Conservation (phyloP, 2,113 vertebrate species). For the Apodemus speciosus region DNA sequence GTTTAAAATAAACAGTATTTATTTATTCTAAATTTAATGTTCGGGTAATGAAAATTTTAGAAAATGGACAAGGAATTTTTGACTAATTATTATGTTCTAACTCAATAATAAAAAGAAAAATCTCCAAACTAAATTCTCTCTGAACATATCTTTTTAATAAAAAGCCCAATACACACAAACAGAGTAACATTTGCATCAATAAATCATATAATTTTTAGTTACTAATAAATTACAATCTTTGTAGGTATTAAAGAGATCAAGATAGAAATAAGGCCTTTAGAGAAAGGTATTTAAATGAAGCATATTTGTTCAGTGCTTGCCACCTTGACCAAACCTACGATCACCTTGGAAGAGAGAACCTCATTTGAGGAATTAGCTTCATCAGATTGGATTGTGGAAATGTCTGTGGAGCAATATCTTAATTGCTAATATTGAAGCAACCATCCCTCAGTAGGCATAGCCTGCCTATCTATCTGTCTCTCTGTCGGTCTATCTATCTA, state of each 20-base stretch:
- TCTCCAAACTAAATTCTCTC: neutral
- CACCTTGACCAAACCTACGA: neutral
- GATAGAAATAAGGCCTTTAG: neutral
- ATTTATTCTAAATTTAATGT: neutral
- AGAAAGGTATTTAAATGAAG: neutral
- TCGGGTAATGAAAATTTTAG: neutral
- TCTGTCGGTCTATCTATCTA: no score
- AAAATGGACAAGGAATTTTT: neutral
- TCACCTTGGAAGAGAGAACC: neutral
- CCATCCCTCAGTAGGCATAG: neutral
- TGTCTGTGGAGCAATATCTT: neutral
- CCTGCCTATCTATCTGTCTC: no score
- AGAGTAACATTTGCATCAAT: neutral
- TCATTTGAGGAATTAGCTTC: neutral
- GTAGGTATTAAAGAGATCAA: neutral
- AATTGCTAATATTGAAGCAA: neutral
- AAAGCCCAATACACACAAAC: neutral
- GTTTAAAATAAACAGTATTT: neutral
- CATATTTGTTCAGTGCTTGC: neutral
- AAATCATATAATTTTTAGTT: neutral
- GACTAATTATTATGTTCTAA: neutral
- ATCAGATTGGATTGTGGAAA: neutral
- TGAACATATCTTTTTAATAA: neutral
- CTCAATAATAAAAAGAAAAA: neutral
- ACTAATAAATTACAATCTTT: neutral